Conservation (phyloP, 2,888 invertebrate genomes). For the Prosopocoilus inquinatus region DNA sequence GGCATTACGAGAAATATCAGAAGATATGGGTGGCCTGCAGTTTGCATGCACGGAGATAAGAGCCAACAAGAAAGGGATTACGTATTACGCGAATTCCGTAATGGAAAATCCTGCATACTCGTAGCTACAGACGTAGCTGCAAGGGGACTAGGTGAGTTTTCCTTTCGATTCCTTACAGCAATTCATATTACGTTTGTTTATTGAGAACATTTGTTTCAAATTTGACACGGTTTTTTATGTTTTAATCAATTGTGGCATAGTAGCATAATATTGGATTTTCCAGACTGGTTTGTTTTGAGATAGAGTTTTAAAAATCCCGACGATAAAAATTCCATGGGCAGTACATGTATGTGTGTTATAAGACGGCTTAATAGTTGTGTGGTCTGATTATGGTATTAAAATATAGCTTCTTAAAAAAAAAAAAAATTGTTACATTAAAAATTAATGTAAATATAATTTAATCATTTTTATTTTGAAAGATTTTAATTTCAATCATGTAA, state of each 20-base stretch:
- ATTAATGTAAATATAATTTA: not conserved
- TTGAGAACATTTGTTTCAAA: constrained; percentile 6
- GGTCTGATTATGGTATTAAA: not conserved
- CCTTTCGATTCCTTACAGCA: not conserved
- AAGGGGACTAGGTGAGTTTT: constrained; percentile 83
- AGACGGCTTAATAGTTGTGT: not conserved
- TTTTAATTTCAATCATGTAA: not conserved
- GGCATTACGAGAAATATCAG: constrained; percentile 76
- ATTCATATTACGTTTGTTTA: constrained; percentile 1
- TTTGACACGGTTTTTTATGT: constrained; percentile 10
- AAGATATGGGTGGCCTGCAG: constrained; percentile 72
- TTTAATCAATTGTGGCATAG: constrained; percentile 28
- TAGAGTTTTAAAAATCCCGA: constrained; percentile 1
- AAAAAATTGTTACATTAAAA: not conserved
- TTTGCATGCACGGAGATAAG: constrained; percentile 94
- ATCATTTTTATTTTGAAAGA: not conserved
- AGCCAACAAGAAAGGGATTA: constrained; percentile 93
- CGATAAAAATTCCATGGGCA: not conserved
- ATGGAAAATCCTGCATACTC: constrained; percentile 82
- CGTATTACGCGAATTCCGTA: constrained; percentile 86
- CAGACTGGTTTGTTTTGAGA: constrained; percentile 31
- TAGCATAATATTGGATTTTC: constrained; percentile 36
- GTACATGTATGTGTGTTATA: not conserved
- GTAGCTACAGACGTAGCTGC: constrained; percentile 98
- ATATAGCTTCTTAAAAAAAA: not conserved